These are phyloP conservation scores for Phalacrocorax aristotelis DNA, from an alignment of 2,113 vertebrate genomes.

Conservation along the genomic window DNA sequence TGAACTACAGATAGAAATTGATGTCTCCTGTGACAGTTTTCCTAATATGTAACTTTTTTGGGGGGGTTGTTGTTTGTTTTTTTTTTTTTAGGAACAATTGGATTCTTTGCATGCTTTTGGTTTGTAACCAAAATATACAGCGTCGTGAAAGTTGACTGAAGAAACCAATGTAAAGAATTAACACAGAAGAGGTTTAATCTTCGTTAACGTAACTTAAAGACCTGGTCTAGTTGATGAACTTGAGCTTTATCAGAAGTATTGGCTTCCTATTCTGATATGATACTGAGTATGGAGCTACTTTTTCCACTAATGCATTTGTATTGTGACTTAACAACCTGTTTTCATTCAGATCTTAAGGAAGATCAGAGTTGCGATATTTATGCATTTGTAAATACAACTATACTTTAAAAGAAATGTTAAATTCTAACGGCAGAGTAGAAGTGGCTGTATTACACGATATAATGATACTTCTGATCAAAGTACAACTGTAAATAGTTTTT, in stretches of 20 bases:
- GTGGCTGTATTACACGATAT: constrained; percentile 59
- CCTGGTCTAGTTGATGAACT: constrained; percentile 66
- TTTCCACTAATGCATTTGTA: constrained; percentile 75
- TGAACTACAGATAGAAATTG: neutral
- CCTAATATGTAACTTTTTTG: neutral
- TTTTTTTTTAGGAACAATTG: constrained; percentile 87
- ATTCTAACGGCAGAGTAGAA: constrained; percentile 68
- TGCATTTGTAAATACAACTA: constrained; percentile 82
- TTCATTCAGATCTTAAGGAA: constrained; percentile 63
- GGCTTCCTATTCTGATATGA: constrained; percentile 67
- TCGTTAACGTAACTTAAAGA: constrained; percentile 68
- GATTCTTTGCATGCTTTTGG: constrained; percentile 99
- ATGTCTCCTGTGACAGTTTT: neutral
- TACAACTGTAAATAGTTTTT: constrained; percentile 81
- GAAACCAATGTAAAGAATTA: constrained; percentile 57
- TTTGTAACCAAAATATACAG: constrained; percentile 99
- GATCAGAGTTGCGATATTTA: constrained; percentile 74
- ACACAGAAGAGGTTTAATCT: constrained; percentile 70
- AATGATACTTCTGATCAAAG: constrained; percentile 72
- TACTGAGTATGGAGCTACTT: constrained; percentile 63
- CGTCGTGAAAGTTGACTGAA: constrained; percentile 97
- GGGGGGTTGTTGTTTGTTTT: neutral
- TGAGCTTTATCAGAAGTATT: constrained; percentile 75
- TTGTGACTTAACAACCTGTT: constrained; percentile 75
- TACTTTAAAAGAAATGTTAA: constrained; percentile 62